Conservation (phyloP, 64 coral and sea anemone genomes). For the Orbicella faveolata region DNA sequence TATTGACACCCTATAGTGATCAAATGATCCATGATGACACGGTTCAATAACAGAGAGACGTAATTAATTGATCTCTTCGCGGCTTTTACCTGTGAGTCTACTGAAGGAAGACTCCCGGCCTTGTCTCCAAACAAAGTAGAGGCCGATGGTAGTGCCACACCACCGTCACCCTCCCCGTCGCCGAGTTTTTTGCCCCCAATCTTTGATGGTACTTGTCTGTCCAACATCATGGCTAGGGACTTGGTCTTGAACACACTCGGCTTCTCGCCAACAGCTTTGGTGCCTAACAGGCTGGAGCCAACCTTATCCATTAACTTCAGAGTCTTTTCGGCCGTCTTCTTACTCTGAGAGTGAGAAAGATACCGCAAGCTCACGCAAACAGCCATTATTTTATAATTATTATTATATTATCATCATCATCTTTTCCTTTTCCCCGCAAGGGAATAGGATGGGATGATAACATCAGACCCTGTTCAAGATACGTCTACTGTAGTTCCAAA, state of each 20-base stretch:
- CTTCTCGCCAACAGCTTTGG: slow-evolving; percentile 80
- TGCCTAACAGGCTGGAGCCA: slow-evolving; percentile 74
- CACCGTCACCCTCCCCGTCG: slow-evolving; percentile 52
- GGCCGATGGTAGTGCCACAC: slow-evolving; percentile 76
- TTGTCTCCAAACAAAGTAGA: slow-evolving; percentile 51
- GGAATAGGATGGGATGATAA: no score
- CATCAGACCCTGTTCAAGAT: no score
- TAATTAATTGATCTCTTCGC: not conserved
- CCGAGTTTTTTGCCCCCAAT: slow-evolving; percentile 77
- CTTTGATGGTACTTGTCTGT: slow-evolving; percentile 77
- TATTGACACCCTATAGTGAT: no score
- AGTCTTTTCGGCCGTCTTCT: slow-evolving; percentile 72
- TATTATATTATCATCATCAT: not conserved
- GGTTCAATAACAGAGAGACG: no score
- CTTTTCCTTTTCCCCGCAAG: no score
- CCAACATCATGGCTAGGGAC: slow-evolving; percentile 54
- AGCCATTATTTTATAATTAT: slow-evolving; percentile 27
- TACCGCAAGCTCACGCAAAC: not conserved
- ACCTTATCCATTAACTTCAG: slow-evolving; percentile 74
- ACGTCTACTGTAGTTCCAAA: no score
- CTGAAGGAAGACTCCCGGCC: slow-evolving; percentile 41
- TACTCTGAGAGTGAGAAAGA: slow-evolving; percentile 42
- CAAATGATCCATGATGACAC: no score
- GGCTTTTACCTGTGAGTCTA: slow-evolving; percentile 81
- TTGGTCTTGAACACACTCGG: slow-evolving; percentile 77